Evolutionary conservation across 2,113 vertebrate species (phyloP), one percentile per base, ranked within the genome.

Genomic region (Propithecus coquereli): DNA sequence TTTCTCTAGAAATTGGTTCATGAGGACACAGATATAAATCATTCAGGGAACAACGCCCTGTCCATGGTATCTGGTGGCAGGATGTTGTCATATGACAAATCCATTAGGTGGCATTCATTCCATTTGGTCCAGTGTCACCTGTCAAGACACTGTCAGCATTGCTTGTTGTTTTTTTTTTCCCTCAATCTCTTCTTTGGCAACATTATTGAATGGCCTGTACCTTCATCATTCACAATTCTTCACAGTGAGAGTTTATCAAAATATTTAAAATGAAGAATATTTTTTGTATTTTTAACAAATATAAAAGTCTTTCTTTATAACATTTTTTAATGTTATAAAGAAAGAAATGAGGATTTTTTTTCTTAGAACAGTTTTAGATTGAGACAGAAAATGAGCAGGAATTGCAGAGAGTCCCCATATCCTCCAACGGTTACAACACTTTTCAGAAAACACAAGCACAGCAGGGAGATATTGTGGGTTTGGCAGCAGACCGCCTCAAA

Each of bases 221-320:
- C 96, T 96, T 77, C 77, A 0, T 92, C 97, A 84, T 95, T 97
- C 94, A 80, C 71, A 84, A 84, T 96, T 96, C 95, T 89, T 91
- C 57, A 47, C 0, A 95, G 92, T 79, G 95, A 96, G 92, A 96
- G 88, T 88, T 98, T 96, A 94, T 97, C 97, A 95, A 96, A 97
- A 93, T 87, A 95, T 61, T 98, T 97, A 96, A 97, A 97, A 97
- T 97, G 66, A 96, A 97, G 96, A 97, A 96, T 13, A 8, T 3
- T 54, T 63, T 97, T 95, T 71, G 89, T 90, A 83, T 93, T 97
- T 95, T 94, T 88, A 94, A 96, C 85, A 70, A 91, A 97, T 61
- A 94, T 71, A 92, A 77, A 23, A 91, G 86, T 87, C 87, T 90
- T 97, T 90, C 96, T 86, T 97, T 54, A 85, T 25, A 43, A 68